A percentile compares a stretch with the other conserved stretches of the same genome.
These are phyloP conservation scores for Cyphomyrus plagiostoma DNA, from an alignment of 2,113 vertebrate genomes.

Conservation along the genomic window DNA sequence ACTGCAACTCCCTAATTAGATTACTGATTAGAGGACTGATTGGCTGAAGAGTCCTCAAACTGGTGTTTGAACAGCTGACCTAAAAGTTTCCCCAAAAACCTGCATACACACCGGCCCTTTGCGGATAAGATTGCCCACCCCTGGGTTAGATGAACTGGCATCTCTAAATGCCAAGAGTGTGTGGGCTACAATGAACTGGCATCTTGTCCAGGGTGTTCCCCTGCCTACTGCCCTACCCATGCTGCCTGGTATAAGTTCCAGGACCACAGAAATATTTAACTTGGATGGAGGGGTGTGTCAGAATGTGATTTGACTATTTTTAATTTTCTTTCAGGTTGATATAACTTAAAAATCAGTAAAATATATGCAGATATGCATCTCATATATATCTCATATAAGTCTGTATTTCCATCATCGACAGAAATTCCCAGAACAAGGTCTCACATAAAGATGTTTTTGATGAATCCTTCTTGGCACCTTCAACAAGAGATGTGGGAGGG, in stretches of 20 bases:
- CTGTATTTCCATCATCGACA: background rate
- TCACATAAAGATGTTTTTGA: background rate
- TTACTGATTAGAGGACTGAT: too few relatives aligned
- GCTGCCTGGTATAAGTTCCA: background rate
- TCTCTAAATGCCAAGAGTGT: background rate
- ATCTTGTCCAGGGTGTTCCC: background rate
- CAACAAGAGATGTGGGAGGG: background rate
- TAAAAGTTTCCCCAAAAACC: too few relatives aligned
- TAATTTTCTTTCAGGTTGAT: background rate
- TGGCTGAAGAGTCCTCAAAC: too few relatives aligned
- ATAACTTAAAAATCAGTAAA: background rate
- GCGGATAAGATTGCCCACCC: too few relatives aligned
- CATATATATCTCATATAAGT: background rate
- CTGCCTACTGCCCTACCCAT: background rate
- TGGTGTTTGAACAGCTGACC: too few relatives aligned
- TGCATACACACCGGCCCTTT: too few relatives aligned
- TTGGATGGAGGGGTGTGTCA: background rate
- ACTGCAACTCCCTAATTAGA: background rate
- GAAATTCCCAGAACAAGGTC: background rate
- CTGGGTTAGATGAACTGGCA: background rate
- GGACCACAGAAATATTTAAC: background rate
- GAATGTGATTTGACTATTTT: background rate
- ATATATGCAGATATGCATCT: background rate
- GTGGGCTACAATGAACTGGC: background rate
- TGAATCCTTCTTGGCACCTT: background rate